phyloP scores from a whole-genome alignment of 1,140 invertebrate genomes.

The Melanaphis sacchari region DNA sequence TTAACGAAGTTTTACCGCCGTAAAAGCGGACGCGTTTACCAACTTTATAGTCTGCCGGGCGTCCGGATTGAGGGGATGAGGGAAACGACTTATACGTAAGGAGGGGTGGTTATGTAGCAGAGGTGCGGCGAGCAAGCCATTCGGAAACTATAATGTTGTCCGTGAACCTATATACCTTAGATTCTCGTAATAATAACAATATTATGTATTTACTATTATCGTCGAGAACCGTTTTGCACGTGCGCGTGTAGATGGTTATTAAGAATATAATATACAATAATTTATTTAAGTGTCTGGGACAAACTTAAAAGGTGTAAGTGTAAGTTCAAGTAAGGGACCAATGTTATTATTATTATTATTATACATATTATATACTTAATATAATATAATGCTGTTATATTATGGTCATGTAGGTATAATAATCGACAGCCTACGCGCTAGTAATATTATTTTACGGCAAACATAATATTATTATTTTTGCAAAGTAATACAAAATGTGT shows the following conservation, averaged over 20 bases:
- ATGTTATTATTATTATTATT: neutral
- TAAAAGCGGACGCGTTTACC: constrained; percentile 48
- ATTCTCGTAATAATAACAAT: neutral
- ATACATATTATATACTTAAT: neutral
- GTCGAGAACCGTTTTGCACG: neutral
- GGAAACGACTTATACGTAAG: neutral
- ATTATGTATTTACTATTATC: constrained; percentile 4
- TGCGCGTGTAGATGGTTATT: neutral
- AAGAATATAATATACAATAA: neutral
- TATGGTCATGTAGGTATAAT: neutral
- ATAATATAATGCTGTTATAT: neutral
- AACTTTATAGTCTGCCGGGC: constrained; percentile 6
- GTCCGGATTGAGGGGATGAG: neutral
- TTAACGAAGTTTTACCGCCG: constrained; percentile 47
- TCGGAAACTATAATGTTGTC: constrained; percentile 30
- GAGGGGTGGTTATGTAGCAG: neutral
- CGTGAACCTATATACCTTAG: neutral
- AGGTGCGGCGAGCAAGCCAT: neutral
- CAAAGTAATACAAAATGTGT: neutral
- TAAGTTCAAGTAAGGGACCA: neutral
- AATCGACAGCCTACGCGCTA: too few relatives aligned
- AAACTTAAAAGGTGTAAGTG: neutral
- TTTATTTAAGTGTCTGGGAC: neutral
- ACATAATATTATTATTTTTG: neutral
- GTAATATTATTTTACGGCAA: neutral